phyloP scores from a whole-genome alignment of 2,888 invertebrate species.

The Lottia scabra region DNA sequence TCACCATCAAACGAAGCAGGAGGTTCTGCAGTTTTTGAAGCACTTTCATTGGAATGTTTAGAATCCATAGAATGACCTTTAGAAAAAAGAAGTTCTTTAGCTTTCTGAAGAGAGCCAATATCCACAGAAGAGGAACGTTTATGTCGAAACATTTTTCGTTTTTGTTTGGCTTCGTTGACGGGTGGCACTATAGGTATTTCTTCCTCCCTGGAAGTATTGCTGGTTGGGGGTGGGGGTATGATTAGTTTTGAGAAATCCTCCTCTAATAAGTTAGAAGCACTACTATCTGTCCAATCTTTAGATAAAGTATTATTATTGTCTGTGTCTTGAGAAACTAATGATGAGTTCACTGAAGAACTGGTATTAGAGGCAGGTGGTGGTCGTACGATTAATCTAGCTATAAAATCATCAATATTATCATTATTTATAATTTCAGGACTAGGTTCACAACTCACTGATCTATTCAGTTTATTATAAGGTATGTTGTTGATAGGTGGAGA shows the following conservation, averaged over 20 bases:
- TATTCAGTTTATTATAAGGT: slow-evolving; percentile 33
- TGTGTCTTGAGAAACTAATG: background rate
- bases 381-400: slow-evolving; percentile 84
- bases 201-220: slow-evolving; percentile 37
- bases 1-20: background rate
- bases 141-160: slow-evolving; percentile 33
- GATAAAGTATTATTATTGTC: slow-evolving; percentile 6
- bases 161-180: slow-evolving; percentile 34
- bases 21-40: background rate
- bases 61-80: slow-evolving; percentile 28
- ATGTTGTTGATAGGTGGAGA: slow-evolving; percentile 13
- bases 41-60: background rate
- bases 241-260: slow-evolving; percentile 55
- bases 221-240: slow-evolving; percentile 54
- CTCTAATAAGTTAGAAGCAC: slow-evolving; percentile 25
- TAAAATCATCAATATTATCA: slow-evolving; percentile 82
- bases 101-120: slow-evolving; percentile 27
- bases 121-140: slow-evolving; percentile 47
- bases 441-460: slow-evolving; percentile 53
- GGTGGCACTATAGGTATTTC: slow-evolving; percentile 55
- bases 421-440: slow-evolving; percentile 54
- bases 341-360: background rate
- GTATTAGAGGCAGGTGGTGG: slow-evolving; percentile 74
- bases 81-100: slow-evolving; percentile 23
- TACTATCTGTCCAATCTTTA: background rate